Evolutionary conservation across 1,140 invertebrate species (phyloP).

Genomic region (Hylyphantes graminicola): DNA sequence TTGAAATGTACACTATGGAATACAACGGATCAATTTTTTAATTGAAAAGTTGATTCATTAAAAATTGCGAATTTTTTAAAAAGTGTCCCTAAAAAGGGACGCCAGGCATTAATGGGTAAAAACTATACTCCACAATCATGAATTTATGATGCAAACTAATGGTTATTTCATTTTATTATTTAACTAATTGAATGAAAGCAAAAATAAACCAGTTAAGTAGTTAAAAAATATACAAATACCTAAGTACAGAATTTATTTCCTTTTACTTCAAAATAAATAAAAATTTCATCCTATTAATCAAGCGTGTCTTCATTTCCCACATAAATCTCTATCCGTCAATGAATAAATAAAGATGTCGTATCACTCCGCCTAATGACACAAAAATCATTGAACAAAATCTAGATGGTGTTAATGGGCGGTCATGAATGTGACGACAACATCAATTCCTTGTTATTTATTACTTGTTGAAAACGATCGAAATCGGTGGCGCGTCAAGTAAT

Average conservation of each 20-base stretch:
- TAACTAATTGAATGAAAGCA: no score
- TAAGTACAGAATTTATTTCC: slow-evolving; percentile 10
- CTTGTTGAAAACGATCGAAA: slow-evolving; percentile 33
- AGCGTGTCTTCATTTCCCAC: slow-evolving; percentile 19
- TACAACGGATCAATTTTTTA: no score
- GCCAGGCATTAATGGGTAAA: no score
- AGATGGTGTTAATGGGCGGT: slow-evolving; percentile 37
- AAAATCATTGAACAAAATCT: slow-evolving; percentile 58
- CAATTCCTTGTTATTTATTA: slow-evolving; percentile 44
- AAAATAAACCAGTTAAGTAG: no score
- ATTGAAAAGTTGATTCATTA: no score
- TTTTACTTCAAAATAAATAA: slow-evolving; percentile 47
- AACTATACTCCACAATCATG: no score
- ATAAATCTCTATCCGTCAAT: slow-evolving; percentile 49
- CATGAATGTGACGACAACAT: slow-evolving; percentile 53
- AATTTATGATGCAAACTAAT: no score
- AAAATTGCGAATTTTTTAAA: no score
- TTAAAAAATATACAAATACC: no score
- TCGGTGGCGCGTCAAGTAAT: slow-evolving; percentile 13
- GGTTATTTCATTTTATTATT: no score
- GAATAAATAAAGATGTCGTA: slow-evolving; percentile 54
- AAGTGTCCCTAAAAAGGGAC: no score
- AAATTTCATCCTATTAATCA: slow-evolving; percentile 57
- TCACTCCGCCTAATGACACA: slow-evolving; percentile 48
- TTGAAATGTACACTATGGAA: no score